Evolutionary conservation across 2,888 invertebrate species (phyloP).

Genomic region (Thecophora atra): DNA sequence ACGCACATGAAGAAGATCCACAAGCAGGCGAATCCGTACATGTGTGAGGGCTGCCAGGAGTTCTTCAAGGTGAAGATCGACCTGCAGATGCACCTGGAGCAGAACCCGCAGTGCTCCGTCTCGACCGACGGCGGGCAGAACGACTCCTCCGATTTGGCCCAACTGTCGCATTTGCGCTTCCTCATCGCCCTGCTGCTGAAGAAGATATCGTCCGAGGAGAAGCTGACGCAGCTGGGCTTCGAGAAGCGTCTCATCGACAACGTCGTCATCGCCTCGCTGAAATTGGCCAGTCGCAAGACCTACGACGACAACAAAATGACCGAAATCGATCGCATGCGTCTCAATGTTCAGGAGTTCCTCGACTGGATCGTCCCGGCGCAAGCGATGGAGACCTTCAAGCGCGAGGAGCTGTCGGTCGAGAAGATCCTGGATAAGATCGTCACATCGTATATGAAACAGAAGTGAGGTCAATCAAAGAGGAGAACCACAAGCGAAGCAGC

Average conservation of each 20-base stretch:
- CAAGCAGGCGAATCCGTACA: conserved; percentile 80
- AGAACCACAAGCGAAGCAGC: too few relatives aligned
- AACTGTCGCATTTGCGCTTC: conserved; percentile 79
- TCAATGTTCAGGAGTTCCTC: conserved; percentile 80
- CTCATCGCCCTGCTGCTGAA: conserved; percentile 82
- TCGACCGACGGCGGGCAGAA: conserved; percentile 40
- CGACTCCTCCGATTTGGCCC: conserved; percentile 63
- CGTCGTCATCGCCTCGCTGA: conserved; percentile 79
- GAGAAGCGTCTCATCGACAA: conserved; percentile 81
- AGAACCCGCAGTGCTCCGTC: conserved; percentile 58
- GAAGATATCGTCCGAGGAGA: conserved; percentile 83
- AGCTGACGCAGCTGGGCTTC: conserved; percentile 80
- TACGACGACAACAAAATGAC: conserved; percentile 70
- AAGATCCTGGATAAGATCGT: conserved; percentile 75
- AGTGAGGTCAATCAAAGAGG: conserved; percentile 46
- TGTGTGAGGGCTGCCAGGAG: conserved; percentile 76
- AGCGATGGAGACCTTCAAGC: conserved; percentile 79
- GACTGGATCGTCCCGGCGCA: conserved; percentile 83
- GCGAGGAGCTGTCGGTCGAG: conserved; percentile 79
- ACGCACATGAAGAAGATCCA: conserved; percentile 89
- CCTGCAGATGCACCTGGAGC: conserved; percentile 73
- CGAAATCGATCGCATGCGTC: conserved; percentile 74
- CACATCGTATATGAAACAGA: conserved; percentile 60
- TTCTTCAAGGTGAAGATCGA: conserved; percentile 82
- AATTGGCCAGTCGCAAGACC: conserved; percentile 77